Evolutionary conservation across 2,113 vertebrate species (phyloP).

Genomic region (Seriola aureovittata): DNA sequence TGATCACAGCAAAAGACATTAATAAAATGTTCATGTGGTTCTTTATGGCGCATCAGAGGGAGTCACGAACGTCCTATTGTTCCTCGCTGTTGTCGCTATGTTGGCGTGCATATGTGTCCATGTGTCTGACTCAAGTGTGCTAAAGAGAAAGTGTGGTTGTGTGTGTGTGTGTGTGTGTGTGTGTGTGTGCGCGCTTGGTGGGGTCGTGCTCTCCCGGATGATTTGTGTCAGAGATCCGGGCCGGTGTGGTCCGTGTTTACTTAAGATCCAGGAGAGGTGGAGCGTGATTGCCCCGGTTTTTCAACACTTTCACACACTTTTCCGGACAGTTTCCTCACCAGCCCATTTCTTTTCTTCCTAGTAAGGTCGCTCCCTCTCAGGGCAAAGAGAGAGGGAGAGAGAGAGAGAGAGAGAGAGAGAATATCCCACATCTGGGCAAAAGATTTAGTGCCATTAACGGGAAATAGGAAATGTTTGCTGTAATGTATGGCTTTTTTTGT

Average conservation of each 20-base stretch:
- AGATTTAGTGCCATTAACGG: constrained; percentile 62
- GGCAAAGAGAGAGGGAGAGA: constrained; percentile 33
- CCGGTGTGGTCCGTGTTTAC: constrained; percentile 74
- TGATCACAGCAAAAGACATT: constrained; percentile 66
- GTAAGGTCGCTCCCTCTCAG: constrained; percentile 35
- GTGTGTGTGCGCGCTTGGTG: constrained; percentile 1
- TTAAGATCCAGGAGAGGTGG: constrained; percentile 71
- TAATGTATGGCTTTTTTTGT: constrained; percentile 54
- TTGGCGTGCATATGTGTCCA: not conserved
- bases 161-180: not conserved
- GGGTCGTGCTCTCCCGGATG: constrained; percentile 53
- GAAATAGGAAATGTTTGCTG: constrained; percentile 70
- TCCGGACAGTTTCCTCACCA: constrained; percentile 69
- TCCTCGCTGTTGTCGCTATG: constrained; percentile 34
- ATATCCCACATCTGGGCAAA: constrained; percentile 70
- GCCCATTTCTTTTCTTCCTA: constrained; percentile 60
- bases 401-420: constrained; percentile 31
- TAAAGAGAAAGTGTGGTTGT: not conserved
- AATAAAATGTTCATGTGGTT: constrained; percentile 68
- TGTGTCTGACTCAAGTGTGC: constrained; percentile 12
- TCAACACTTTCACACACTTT: constrained; percentile 80
- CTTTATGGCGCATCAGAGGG: constrained; percentile 27
- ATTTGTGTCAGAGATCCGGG: constrained; percentile 66
- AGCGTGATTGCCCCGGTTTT: constrained; percentile 68
- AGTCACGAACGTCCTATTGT: constrained; percentile 52